Conservation (phyloP, 2,888 invertebrate species). For the Lymantria dispar region DNA sequence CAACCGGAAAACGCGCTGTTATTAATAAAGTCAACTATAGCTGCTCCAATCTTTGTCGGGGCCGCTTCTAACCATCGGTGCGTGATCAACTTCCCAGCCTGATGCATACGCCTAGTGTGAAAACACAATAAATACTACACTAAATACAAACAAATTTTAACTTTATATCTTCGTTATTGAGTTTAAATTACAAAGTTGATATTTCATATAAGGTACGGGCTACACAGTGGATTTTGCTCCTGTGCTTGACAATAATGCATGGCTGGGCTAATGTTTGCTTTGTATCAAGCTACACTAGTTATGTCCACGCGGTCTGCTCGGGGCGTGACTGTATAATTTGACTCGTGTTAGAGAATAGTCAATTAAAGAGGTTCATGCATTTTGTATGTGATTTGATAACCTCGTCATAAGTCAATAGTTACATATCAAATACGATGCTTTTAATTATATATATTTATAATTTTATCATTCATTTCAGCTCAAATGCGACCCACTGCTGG, state of each 20-base stretch:
- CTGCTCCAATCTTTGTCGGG: conserved; percentile 75
- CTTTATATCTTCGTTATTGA: conserved; percentile 1
- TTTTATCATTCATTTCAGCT: no score
- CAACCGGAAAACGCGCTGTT: conserved; percentile 62
- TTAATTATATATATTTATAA: no score
- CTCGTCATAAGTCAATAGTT: conserved; percentile 18
- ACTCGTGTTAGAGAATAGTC: conserved; percentile 58
- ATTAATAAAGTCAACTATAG: conserved; percentile 70
- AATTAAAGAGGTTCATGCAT: conserved; percentile 78
- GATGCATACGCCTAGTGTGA: conserved; percentile 56
- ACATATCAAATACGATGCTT: no score
- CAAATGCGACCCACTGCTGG: no score
- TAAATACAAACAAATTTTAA: conserved; percentile 8
- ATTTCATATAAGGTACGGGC: conserved; percentile 28
- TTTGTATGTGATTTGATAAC: conserved; percentile 62
- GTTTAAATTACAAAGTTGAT: conserved; percentile 20
- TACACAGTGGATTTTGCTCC: conserved; percentile 36
- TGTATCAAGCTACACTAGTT: conserved; percentile 75
- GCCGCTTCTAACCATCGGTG: conserved; percentile 64
- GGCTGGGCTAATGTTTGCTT: conserved; percentile 80
- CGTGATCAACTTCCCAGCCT: conserved; percentile 68
- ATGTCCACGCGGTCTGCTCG: conserved; percentile 68
- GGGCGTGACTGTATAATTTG: conserved; percentile 79
- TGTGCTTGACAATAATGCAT: conserved; percentile 82
- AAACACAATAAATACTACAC: conserved; percentile 23